These are phyloP conservation scores for Calcarius ornatus DNA, from an alignment of 2,113 vertebrate genomes.

Conservation along the genomic window DNA sequence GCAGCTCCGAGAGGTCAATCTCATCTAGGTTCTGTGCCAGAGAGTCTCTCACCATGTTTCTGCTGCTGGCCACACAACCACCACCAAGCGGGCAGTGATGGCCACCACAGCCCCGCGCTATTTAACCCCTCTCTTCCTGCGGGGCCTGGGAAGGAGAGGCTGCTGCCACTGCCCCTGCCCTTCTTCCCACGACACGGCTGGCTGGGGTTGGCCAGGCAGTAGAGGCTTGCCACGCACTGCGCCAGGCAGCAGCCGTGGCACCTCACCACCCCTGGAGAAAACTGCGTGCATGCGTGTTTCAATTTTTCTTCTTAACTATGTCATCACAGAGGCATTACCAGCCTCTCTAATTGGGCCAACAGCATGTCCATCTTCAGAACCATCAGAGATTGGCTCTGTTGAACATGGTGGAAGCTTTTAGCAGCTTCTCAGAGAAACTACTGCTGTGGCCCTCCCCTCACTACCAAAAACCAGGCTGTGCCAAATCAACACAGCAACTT, in stretches of 20 bases:
- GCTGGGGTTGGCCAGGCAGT: background rate
- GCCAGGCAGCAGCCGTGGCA: background rate
- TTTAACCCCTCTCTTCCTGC: background rate
- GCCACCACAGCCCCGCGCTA: rapidly evolving
- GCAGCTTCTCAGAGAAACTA: background rate
- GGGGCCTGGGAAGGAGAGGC: background rate
- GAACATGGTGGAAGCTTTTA: background rate
- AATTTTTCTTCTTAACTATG: background rate
- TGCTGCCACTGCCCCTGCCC: background rate
- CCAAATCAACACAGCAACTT: background rate
- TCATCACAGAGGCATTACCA: background rate
- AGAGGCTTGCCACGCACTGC: rapidly evolving
- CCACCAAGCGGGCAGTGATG: background rate
- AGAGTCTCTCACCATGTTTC: background rate
- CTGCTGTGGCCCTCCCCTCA: no score
- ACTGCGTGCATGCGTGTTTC: rapidly evolving
- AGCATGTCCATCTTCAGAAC: background rate
- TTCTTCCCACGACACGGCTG: rapidly evolving
- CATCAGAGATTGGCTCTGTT: background rate
- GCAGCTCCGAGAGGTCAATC: rapidly evolving
- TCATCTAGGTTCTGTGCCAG: rapidly evolving
- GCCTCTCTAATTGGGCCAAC: background rate
- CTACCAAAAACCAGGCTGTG: background rate
- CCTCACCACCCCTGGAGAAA: background rate
- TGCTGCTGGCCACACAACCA: rapidly evolving